Percentiles rank a stretch among this genome's conserved stretches.
These are phyloP conservation scores for Furnarius figulus DNA, from an alignment of 2,113 vertebrate genomes.

Conservation along the genomic window DNA sequence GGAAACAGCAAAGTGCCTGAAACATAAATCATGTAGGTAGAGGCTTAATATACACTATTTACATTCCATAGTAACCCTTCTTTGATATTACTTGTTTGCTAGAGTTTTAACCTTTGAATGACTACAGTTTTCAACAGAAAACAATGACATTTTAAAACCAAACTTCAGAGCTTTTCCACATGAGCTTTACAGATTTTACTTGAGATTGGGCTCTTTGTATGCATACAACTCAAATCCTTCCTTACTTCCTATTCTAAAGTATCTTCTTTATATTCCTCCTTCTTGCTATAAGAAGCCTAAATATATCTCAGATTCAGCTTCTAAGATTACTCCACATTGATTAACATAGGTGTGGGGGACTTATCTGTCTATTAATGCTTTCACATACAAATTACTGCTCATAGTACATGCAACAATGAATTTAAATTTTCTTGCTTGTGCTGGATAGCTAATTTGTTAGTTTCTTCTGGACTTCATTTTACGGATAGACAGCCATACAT, in stretches of 20 bases:
- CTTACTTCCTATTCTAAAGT: not conserved
- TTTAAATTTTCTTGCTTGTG: not conserved
- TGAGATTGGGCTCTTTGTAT: not conserved
- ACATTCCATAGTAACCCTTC: not conserved
- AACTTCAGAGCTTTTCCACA: not conserved
- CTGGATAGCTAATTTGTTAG: not conserved
- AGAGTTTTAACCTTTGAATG: not conserved
- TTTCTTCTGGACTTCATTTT: not conserved
- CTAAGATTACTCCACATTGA: not conserved
- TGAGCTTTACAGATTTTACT: not conserved
- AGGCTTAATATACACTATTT: not conserved
- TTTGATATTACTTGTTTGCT: not conserved
- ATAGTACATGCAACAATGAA: not conserved
- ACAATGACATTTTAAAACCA: not conserved
- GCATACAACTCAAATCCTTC: not conserved
- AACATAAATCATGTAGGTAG: not conserved
- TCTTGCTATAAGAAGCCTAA: not conserved
- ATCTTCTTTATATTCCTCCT: not conserved
- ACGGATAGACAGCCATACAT: not conserved
- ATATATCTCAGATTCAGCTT: not conserved
- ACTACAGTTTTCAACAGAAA: not conserved
- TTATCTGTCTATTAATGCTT: not conserved
- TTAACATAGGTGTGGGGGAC: not conserved
- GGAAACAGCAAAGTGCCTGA: not conserved
- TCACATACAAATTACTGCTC: not conserved